A percentile compares a stretch with the other conserved stretches of the same genome.
Evolutionary conservation across 2,797 vertebrate genomes (phyloP).

Genomic region (Sebastes melanostomus): DNA sequence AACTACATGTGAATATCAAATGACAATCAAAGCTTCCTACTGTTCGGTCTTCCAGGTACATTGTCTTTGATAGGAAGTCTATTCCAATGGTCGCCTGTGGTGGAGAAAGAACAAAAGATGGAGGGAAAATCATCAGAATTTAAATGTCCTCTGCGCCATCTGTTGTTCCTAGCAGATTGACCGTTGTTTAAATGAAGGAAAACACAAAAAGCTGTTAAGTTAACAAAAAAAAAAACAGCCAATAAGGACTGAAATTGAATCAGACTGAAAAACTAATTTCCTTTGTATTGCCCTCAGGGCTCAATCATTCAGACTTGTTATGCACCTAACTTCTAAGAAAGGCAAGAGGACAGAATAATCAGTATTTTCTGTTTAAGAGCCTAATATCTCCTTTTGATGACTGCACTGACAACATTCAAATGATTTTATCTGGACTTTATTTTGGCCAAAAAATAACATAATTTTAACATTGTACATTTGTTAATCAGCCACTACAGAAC

Average conservation of each 20-base stretch:
- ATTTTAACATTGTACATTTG: background rate
- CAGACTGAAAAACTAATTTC: conserved; percentile 35
- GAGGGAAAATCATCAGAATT: conserved; percentile 18
- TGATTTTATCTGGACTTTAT: background rate
- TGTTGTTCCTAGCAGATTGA: conserved; percentile 1
- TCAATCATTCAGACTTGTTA: conserved; percentile 24
- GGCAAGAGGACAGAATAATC: background rate
- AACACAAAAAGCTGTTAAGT: conserved; percentile 28
- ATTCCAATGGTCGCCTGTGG: conserved; percentile 91
- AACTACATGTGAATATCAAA: conserved; percentile 6
- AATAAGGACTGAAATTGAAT: conserved; percentile 38
- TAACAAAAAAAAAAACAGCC: background rate
- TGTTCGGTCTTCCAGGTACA: conserved; percentile 94
- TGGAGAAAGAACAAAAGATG: conserved; percentile 42
- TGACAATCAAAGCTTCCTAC: conserved; percentile 74
- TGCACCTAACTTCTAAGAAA: background rate
- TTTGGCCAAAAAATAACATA: background rate
- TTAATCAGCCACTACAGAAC: background rate
- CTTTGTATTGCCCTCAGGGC: conserved; percentile 26
- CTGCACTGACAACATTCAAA: background rate
- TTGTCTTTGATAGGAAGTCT: conserved; percentile 94
- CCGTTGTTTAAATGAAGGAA: conserved; percentile 16
- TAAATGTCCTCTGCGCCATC: conserved; percentile 16
- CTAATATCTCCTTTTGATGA: background rate
- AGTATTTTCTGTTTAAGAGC: background rate